phyloP scores from a whole-genome alignment of 2,113 vertebrate genomes.

The Lamprotornis superbus region DNA sequence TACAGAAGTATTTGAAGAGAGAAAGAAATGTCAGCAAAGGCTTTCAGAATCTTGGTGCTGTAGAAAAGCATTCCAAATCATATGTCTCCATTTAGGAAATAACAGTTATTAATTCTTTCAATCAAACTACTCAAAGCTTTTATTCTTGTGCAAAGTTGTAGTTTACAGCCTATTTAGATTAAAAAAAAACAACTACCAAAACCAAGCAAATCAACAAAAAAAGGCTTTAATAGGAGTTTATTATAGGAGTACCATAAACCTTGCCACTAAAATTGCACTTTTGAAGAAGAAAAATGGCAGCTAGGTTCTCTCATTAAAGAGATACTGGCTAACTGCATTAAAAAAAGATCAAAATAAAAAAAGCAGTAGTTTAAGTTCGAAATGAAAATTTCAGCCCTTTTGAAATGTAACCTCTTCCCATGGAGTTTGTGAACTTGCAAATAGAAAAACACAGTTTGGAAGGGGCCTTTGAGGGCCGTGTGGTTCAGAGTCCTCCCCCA shows the following conservation, averaged over 20 bases:
- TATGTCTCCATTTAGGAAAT: constrained; percentile 26
- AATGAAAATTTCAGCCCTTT: neutral
- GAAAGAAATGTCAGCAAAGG: constrained; percentile 18
- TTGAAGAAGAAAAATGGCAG: neutral
- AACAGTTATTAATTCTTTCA: constrained; percentile 44
- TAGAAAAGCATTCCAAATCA: neutral
- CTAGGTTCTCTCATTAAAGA: neutral
- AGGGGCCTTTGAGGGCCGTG: neutral
- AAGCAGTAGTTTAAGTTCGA: neutral
- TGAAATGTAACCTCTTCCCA: neutral
- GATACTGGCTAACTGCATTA: neutral
- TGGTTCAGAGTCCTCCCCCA: neutral
- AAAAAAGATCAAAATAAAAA: neutral
- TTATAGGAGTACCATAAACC: neutral
- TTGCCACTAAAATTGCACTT: neutral
- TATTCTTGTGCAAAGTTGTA: neutral
- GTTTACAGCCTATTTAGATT: neutral
- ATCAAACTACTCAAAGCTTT: neutral
- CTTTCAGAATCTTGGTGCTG: neutral
- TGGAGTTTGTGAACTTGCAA: neutral
- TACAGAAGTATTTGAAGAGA: neutral
- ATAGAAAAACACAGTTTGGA: neutral
- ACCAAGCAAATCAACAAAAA: neutral
- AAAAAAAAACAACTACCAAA: neutral
- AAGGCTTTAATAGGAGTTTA: neutral